Conservation (phyloP, 2,797 vertebrate species). For the Gymnocypris eckloni region DNA sequence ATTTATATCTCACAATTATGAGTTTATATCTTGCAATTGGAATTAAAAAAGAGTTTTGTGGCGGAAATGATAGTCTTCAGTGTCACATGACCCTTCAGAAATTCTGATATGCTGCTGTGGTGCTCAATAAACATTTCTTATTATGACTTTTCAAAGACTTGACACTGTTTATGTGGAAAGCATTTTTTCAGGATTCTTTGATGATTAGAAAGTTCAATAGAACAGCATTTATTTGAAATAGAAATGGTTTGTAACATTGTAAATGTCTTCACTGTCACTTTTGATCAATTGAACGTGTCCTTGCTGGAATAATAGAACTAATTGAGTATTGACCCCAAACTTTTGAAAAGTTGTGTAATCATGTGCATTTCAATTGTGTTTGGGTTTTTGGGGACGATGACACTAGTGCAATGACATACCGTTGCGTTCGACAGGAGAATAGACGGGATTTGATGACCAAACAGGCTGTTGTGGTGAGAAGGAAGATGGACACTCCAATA, state of each 20-base stretch:
- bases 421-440: constrained; percentile 72
- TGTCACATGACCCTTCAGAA: background rate
- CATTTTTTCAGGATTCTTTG: background rate
- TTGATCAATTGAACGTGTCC: background rate
- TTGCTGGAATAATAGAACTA: background rate
- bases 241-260: background rate
- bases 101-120: background rate
- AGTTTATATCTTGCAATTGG: background rate
- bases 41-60: background rate
- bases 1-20: background rate
- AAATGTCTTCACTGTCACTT: background rate
- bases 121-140: background rate
- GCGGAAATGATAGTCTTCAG: too few species aligned
- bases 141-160: background rate
- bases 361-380: background rate
- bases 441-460: constrained; percentile 79
- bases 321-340: background rate
- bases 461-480: constrained; percentile 80
- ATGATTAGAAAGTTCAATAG: background rate
- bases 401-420: constrained; percentile 63
- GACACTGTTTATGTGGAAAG: background rate
- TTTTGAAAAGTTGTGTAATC: background rate
- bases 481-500: constrained; percentile 79
- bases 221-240: background rate
- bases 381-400: background rate